These are phyloP conservation scores for Eretmochelys imbricata DNA, from an alignment of 2,113 vertebrate genomes.

Conservation along the genomic window DNA sequence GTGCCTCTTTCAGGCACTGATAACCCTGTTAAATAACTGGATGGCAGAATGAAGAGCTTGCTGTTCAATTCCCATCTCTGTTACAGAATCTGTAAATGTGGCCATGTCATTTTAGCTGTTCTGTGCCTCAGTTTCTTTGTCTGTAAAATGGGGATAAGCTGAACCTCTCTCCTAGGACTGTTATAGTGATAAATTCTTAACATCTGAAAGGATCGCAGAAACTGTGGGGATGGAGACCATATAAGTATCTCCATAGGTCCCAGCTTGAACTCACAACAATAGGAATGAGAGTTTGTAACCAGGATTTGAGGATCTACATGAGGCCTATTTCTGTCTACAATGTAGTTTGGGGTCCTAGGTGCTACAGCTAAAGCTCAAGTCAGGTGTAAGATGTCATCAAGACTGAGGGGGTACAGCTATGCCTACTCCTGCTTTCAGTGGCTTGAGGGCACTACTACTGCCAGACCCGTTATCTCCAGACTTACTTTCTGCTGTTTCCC, in stretches of 20 bases:
- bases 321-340: not conserved
- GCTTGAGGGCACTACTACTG: not conserved
- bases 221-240: not conserved
- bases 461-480: not conserved
- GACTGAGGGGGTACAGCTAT: not conserved
- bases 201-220: not conserved
- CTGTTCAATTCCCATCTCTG: not conserved
- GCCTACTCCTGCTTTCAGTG: not conserved
- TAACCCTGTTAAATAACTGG: not conserved
- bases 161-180: not conserved
- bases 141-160: not conserved
- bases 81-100: not conserved
- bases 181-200: not conserved
- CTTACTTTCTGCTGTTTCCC: not conserved
- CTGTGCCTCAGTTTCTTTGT: fast-evolving
- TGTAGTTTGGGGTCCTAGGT: not conserved
- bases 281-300: not conserved
- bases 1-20: not conserved
- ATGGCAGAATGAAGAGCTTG: fast-evolving
- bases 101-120: fast-evolving
- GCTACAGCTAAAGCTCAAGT: not conserved
- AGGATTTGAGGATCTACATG: not conserved
- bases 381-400: not conserved
- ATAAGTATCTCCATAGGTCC: not conserved
- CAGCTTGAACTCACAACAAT: not conserved